Evolutionary conservation across 2,113 vertebrate genomes (phyloP).

Genomic region (Mixornis gularis): DNA sequence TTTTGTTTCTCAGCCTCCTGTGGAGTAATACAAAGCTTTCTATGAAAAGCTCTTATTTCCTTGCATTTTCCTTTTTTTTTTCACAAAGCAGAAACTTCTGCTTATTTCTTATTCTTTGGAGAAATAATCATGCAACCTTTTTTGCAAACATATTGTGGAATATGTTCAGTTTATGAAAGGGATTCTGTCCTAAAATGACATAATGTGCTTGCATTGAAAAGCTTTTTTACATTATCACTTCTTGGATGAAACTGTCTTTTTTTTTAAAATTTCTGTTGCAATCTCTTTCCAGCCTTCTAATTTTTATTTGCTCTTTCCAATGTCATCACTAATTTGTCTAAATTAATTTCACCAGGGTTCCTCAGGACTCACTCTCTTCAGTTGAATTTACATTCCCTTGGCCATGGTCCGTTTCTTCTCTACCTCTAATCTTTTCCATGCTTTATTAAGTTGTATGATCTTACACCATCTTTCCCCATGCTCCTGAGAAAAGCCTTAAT

Average conservation of each 20-base stretch:
- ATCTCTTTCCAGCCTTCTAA: not conserved
- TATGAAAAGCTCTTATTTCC: not conserved
- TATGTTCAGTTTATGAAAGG: not conserved
- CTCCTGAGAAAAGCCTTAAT: not conserved
- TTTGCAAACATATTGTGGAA: not conserved
- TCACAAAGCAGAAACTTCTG: not conserved
- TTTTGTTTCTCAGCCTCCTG: not conserved
- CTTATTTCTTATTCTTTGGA: not conserved
- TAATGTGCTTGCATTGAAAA: not conserved
- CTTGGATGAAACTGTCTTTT: not conserved
- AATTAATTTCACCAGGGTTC: not conserved
- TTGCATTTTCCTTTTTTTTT: not conserved
- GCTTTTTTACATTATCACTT: not conserved
- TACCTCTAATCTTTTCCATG: not conserved
- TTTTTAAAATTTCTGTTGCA: not conserved
- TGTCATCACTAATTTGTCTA: not conserved
- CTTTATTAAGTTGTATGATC: not conserved
- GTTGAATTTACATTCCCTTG: not conserved
- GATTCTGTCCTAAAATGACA: not conserved
- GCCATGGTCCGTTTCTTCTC: not conserved
- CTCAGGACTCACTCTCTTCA: not conserved
- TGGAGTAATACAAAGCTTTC: not conserved
- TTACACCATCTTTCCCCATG: not conserved
- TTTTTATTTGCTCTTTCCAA: not conserved
- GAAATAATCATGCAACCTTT: not conserved